Evolutionary conservation across 30 jellyfish, hydroid and myxozoan species (phyloP).

Genomic region (Chrysaora quinquecirrha): DNA sequence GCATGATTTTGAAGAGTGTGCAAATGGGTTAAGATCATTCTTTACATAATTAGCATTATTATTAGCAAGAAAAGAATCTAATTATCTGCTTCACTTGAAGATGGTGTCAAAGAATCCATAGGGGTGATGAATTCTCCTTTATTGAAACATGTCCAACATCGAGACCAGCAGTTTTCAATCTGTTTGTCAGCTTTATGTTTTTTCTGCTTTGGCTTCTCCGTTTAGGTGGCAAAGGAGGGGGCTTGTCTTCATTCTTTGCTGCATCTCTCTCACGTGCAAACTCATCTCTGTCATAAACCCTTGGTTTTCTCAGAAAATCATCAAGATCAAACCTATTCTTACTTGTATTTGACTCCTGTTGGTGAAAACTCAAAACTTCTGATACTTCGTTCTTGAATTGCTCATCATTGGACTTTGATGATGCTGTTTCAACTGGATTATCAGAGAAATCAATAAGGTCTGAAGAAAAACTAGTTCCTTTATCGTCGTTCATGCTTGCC

Average conservation of each 20-base stretch:
- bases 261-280: slow-evolving; percentile 9
- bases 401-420: not conserved
- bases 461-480: not conserved
- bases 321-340: not conserved
- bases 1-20: too few species aligned
- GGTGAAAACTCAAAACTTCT: too few species aligned
- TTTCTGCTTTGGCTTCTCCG: slow-evolving; percentile 50
- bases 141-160: slow-evolving; percentile 4
- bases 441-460: slow-evolving; percentile 3
- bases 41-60: too few species aligned
- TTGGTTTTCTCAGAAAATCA: slow-evolving; percentile 47
- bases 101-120: too few species aligned
- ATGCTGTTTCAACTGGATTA: not conserved
- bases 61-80: too few species aligned
- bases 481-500: not conserved
- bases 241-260: slow-evolving; percentile 51
- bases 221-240: slow-evolving; percentile 78
- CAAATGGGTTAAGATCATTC: too few species aligned
- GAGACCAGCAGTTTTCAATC: slow-evolving; percentile 51
- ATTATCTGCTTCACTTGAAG: too few species aligned
- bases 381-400: too few species aligned
- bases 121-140: too few species aligned
- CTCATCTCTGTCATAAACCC: slow-evolving; percentile 35
- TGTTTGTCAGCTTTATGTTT: slow-evolving; percentile 28
- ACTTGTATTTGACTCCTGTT: not conserved